These are phyloP conservation scores for Cydia splendana DNA, from an alignment of 1,140 invertebrate species.

Conservation along the genomic window DNA sequence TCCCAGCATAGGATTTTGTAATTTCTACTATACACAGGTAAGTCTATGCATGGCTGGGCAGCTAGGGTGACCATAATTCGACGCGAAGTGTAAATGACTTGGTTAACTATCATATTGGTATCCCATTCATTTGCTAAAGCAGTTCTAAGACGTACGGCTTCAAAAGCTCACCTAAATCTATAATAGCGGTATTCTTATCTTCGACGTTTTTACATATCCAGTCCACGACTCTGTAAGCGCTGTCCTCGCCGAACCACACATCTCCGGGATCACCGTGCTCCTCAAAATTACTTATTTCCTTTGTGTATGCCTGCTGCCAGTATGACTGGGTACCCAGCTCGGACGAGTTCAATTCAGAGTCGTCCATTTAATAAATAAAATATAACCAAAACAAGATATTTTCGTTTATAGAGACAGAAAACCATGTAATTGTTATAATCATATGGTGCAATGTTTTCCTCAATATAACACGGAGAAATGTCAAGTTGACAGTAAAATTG, in stretches of 20 bases:
- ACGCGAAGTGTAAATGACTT: no score
- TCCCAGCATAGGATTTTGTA: no score
- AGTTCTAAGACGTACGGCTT: neutral
- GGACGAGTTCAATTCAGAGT: conserved; percentile 84
- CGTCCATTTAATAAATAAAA: conserved; percentile 50
- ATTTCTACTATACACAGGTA: no score
- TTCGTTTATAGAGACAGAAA: neutral
- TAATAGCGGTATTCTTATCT: conserved; percentile 76
- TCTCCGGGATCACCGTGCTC: conserved; percentile 94
- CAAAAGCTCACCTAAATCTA: conserved; percentile 81
- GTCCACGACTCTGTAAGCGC: conserved; percentile 86
- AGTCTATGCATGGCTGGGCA: no score
- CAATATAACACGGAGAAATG: neutral
- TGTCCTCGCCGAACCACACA: conserved; percentile 95
- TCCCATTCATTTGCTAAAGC: no score
- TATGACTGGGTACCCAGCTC: conserved; percentile 90
- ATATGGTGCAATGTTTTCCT: neutral
- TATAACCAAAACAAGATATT: neutral
- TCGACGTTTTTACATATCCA: conserved; percentile 80
- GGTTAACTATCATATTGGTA: no score
- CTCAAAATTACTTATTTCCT: conserved; percentile 91
- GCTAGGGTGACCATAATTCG: no score
- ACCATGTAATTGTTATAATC: neutral
- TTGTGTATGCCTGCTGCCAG: conserved; percentile 91
- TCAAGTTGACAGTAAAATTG: conserved; percentile 1